Percentiles rank a stretch among this genome's conserved stretches.
Evolutionary conservation across 2,113 vertebrate species (phyloP).

Genomic region (Nothoprocta perdicaria): DNA sequence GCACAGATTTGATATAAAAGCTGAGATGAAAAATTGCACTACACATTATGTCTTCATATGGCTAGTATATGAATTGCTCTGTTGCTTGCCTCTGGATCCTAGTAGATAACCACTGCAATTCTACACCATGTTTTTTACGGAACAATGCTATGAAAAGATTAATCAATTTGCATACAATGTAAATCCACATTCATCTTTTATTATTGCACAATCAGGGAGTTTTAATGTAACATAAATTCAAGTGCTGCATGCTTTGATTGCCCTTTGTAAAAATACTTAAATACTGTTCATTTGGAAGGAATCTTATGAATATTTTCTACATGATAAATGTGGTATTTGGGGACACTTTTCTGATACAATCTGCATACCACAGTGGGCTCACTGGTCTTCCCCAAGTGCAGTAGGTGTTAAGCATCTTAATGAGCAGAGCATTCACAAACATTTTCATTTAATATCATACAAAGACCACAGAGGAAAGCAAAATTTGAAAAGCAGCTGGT

Average conservation of each 20-base stretch:
- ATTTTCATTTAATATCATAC: neutral
- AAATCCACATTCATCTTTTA: slow-evolving; percentile 59
- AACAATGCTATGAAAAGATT: slow-evolving; percentile 30
- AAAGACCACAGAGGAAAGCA: neutral
- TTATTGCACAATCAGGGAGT: slow-evolving; percentile 56
- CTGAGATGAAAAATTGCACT: neutral
- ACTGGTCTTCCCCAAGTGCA: neutral
- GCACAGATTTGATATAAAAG: neutral
- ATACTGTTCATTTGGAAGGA: slow-evolving; percentile 22
- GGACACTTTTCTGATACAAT: slow-evolving; percentile 5
- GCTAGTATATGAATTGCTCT: neutral
- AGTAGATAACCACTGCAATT: neutral
- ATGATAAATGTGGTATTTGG: neutral
- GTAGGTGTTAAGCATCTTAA: neutral
- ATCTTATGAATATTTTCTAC: neutral
- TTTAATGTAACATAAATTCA: slow-evolving; percentile 59
- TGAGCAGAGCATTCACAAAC: neutral
- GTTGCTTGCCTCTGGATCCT: neutral
- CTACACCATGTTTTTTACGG: neutral
- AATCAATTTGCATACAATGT: slow-evolving; percentile 64
- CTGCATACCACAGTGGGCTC: neutral
- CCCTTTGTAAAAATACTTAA: slow-evolving; percentile 59
- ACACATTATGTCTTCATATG: neutral
- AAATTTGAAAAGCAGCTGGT: neutral
- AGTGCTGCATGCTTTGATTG: slow-evolving; percentile 51